A percentile compares a stretch with the other conserved stretches of the same genome.
phyloP scores from a whole-genome alignment of 2,888 invertebrate genomes.

The Drosophila setosimentum region DNA sequence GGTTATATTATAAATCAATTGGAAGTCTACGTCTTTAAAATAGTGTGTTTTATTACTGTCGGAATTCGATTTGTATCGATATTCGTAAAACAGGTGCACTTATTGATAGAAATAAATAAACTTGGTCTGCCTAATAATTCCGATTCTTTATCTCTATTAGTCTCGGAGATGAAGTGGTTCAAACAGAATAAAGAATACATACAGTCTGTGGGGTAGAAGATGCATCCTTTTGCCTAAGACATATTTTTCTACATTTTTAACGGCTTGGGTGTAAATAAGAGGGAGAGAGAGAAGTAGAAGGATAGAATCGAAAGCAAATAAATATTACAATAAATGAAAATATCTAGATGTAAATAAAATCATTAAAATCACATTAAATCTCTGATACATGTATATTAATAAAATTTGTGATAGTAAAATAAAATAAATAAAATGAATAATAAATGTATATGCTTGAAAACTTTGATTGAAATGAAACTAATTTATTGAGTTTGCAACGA shows the following conservation, averaged over 20 bases:
- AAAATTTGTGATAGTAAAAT: background rate
- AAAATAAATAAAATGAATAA: background rate
- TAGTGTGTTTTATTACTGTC: background rate
- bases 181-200: background rate
- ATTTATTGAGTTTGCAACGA: conserved; percentile 10
- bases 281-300: background rate
- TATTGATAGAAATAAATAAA: background rate
- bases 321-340: background rate
- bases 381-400: too few species aligned
- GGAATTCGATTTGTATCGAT: background rate
- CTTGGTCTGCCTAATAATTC: background rate
- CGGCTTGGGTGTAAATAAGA: background rate
- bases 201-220: background rate
- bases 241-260: background rate
- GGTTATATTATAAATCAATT: background rate
- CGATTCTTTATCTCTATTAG: background rate
- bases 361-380: background rate
- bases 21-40: background rate
- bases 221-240: background rate
- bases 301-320: background rate
- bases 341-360: background rate
- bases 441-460: background rate
- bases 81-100: background rate
- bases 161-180: background rate
- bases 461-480: conserved; percentile 1